These are phyloP conservation scores for Psephotus haematonotus DNA, from an alignment of 2,113 vertebrate species.

Conservation along the genomic window DNA sequence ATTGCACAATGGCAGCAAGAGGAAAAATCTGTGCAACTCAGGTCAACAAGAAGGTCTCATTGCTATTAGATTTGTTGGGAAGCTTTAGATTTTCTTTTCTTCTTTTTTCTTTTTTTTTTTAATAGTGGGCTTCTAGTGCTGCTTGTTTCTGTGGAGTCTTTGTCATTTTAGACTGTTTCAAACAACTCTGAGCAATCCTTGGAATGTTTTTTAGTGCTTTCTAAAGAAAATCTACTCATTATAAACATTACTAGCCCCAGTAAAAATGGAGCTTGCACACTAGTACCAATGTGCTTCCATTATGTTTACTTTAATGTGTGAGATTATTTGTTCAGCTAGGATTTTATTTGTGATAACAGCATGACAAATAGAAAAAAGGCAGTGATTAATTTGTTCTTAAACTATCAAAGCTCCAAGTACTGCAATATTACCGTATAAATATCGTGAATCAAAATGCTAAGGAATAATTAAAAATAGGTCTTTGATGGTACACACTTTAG, in stretches of 20 bases:
- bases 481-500: background rate
- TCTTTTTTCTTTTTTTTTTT: background rate
- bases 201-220: background rate
- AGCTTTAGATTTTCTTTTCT: background rate
- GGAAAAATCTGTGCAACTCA: background rate
- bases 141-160: background rate
- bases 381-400: conserved; percentile 12
- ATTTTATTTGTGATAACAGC: conserved; percentile 2
- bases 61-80: background rate
- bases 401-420: background rate
- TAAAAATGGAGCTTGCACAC: background rate
- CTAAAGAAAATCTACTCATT: conserved; percentile 13
- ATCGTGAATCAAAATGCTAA: background rate
- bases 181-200: background rate
- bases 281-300: background rate
- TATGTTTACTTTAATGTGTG: background rate
- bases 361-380: background rate
- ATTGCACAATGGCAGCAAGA: background rate
- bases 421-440: background rate
- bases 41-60: background rate
- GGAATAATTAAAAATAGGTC: background rate
- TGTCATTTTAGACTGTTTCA: background rate
- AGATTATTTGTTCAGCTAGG: conserved; percentile 14
- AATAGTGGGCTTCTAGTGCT: background rate
- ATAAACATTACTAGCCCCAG: background rate